Evolutionary conservation across 2,797 vertebrate genomes (phyloP), one percentile per base, ranked within the genome.

Genomic region (Sebastes taczanowskii): DNA sequence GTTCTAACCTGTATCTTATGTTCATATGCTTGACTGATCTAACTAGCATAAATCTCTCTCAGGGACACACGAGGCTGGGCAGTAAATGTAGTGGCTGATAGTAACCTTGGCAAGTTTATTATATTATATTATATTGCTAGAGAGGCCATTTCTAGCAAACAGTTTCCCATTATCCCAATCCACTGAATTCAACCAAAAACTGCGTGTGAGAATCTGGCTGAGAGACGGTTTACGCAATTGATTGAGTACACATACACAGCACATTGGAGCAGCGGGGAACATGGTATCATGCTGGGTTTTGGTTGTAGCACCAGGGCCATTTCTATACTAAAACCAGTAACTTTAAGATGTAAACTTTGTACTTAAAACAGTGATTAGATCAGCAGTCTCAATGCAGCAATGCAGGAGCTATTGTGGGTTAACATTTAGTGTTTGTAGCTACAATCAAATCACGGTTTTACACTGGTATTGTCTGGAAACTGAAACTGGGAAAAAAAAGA

Each of bases 1-100:
- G 91, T 82, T 85, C 81, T 32, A 83, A 92, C 89, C 42, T 90
- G 86, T 59, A 60, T 27, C 13, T 58, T 84, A 58, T 49, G 46
- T 79, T 74, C 3, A 78, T 81, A 73, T 74, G 87, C 82, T 78
- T 63, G 58, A 80, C 77, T 89, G 78, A 80, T 42, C 46, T 60
- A 72, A 77, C 66, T 18, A 25, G 38, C 13, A 68, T 34, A 62
- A 70, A 23, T 62, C 68, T 77, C 71, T 74, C 23, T 64, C 23
- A 30, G 69, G 72, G 46, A 81, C 63, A 81, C 30, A 70, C n/a
- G 22, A 30, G 34, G 18, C 30, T 16, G 10, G 4, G 52, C 30
- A 11, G 53, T 14, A 9, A 6, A 55, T 76, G 8, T 10, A 23
- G 13, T 38, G 25, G 11, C 70, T 34, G 32, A 67, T 3, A 13